phyloP scores from a whole-genome alignment of 2,797 vertebrate genomes.

The Enteromius fasciolatus region DNA sequence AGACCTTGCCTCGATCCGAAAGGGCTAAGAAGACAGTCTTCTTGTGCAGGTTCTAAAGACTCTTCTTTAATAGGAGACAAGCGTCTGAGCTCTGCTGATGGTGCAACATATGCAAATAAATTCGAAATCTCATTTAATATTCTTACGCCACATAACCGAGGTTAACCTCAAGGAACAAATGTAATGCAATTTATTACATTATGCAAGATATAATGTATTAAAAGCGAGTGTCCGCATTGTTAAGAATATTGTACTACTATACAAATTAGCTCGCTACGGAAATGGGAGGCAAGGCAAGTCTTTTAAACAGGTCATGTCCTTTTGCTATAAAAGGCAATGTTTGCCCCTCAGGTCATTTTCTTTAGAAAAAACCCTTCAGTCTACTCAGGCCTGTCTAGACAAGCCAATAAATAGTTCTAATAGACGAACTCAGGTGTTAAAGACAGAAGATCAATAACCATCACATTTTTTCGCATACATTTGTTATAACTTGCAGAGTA shows the following conservation, averaged over 20 bases:
- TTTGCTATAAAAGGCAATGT: neutral
- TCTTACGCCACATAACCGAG: neutral
- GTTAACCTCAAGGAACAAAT: neutral
- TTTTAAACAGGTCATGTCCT: conserved; percentile 25
- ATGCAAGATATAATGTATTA: neutral
- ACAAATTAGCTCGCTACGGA: neutral
- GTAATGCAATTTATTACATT: neutral
- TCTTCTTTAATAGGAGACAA: conserved; percentile 65
- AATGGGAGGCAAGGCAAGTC: neutral
- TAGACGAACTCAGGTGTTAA: conserved; percentile 22
- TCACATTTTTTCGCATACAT: neutral
- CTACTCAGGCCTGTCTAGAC: conserved; percentile 58
- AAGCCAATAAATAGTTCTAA: conserved; percentile 46
- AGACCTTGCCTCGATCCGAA: conserved; percentile 57
- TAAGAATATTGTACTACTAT: neutral
- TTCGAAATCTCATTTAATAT: neutral
- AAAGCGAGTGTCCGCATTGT: neutral
- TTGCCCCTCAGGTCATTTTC: neutral
- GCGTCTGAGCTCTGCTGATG: conserved; percentile 30
- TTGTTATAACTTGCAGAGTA: conserved; percentile 25
- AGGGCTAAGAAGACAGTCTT: conserved; percentile 34
- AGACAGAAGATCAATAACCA: conserved; percentile 8
- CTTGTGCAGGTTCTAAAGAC: conserved; percentile 31
- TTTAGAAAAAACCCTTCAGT: conserved; percentile 1
- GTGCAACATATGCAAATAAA: conserved; percentile 19